phyloP scores from a whole-genome alignment of 2,888 invertebrate genomes.

The Oasisia sp. region DNA sequence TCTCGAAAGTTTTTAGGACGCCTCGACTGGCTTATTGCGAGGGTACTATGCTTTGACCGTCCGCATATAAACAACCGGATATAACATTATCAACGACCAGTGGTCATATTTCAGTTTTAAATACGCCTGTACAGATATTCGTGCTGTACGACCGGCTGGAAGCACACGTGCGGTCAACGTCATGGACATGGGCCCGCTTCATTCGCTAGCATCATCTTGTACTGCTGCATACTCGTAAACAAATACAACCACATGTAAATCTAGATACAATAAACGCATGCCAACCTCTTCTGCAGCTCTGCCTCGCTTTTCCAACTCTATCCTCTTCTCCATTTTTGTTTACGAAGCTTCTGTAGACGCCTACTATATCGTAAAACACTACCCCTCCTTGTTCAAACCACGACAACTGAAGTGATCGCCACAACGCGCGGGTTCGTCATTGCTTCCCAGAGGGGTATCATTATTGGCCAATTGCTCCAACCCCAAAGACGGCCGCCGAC shows the following conservation, averaged over 20 bases:
- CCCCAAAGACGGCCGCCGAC: slow-evolving; percentile 70
- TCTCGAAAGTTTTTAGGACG: not conserved
- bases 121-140: not conserved
- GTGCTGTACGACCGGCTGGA: not conserved
- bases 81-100: not conserved
- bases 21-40: not conserved
- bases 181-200: not conserved
- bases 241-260: slow-evolving; percentile 5
- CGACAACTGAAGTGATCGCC: slow-evolving; percentile 42
- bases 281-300: slow-evolving; percentile 87
- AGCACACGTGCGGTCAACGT: slow-evolving; percentile 13
- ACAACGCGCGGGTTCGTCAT: slow-evolving; percentile 55
- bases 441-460: slow-evolving; percentile 44
- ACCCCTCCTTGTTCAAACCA: slow-evolving; percentile 22
- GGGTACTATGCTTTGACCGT: not conserved
- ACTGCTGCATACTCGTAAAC: slow-evolving; percentile 17
- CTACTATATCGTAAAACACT: slow-evolving; percentile 13
- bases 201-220: slow-evolving; percentile 1
- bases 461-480: slow-evolving; percentile 48
- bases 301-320: slow-evolving; percentile 93
- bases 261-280: not conserved
- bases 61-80: not conserved
- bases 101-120: not conserved
- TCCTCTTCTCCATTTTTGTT: slow-evolving; percentile 68
- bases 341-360: slow-evolving; percentile 21